Base-by-base conservation (phyloP, 2,797 vertebrate genomes). In the Sorex maritimensis region DNA sequence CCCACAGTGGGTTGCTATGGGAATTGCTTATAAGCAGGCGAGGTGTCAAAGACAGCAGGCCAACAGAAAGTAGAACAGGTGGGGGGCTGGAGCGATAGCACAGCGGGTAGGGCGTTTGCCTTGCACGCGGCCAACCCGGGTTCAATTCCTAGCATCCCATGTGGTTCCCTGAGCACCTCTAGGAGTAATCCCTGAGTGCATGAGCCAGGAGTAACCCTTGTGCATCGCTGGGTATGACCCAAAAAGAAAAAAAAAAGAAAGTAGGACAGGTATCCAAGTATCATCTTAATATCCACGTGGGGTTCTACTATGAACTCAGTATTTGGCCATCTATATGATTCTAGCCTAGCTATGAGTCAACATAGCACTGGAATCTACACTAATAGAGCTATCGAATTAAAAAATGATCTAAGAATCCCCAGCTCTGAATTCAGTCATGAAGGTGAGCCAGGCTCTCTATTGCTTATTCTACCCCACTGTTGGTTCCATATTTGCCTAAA, bases 401-500 rank as follows among this genome's bases (percentile, higher is more conserved):
- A 96, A 94, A 94, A 81, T 74, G 63, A 34, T 44, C 87, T 92
- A 68, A 96, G 89, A 84, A 86, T 93, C 71, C 69, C 65, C 86
- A 95, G 88, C 82, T 96, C 94, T 84, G 58, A 92, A 92, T 90
- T 90, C 58, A 69, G 77, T 90, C 84, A 83, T 52, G 38, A 80
- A 77, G 73, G 72, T 91, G 28, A 95, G 34, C 69, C 49, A 90
- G 89, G 41, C 75, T 72, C 75, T 96, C 81, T 93, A 55, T 88
- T 92, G 86, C 88, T 94, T 90, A 92, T 95, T 95, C 63, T 83
- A 96, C 81, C 1, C 23, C 88, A 71, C 88, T 93, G 44, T 63
- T 93, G 79, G 58, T 87, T 93, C 87, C 91, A 82, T 93, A 90
- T 94, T 92, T 95, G 79, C 90, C 94, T 95, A n/a, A 71, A 94